These are phyloP conservation scores for Heliornis fulica DNA, from an alignment of 2,113 vertebrate species.

Conservation along the genomic window DNA sequence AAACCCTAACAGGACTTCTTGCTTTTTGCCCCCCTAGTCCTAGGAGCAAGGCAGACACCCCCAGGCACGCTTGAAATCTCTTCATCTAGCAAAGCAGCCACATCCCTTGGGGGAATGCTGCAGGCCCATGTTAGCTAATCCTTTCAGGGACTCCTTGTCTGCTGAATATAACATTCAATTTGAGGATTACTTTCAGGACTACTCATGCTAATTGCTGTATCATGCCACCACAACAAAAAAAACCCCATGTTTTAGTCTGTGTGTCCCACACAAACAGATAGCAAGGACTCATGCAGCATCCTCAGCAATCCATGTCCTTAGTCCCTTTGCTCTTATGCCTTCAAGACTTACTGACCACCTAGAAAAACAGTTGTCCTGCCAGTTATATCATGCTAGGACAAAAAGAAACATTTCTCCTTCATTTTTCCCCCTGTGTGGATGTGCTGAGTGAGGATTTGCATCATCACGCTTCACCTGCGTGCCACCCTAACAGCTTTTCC, in stretches of 20 bases:
- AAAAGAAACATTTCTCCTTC: neutral
- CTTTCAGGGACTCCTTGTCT: conserved; percentile 45
- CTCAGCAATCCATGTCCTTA: neutral
- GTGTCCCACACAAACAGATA: conserved; percentile 40
- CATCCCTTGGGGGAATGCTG: conserved; percentile 8
- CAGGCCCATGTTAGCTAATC: conserved; percentile 25
- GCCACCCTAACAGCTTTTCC: neutral
- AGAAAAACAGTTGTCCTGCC: neutral
- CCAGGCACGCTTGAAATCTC: neutral
- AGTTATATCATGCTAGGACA: neutral
- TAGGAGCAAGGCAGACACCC: neutral
- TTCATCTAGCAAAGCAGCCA: conserved; percentile 13
- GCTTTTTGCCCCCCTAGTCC: neutral
- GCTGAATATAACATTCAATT: conserved; percentile 16
- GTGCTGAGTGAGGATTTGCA: neutral
- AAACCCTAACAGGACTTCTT: neutral
- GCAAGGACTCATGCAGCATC: conserved; percentile 2
- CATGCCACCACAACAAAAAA: conserved; percentile 9
- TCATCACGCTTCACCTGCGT: neutral
- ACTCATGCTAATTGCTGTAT: conserved; percentile 16
- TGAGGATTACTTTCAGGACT: conserved; percentile 27
- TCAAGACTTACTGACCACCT: neutral
- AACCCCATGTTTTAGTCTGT: neutral
- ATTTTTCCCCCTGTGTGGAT: neutral
- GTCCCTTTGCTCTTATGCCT: neutral